Evolutionary conservation across 1,140 invertebrate genomes (phyloP).

Genomic region (Drosophila ogumai): DNA sequence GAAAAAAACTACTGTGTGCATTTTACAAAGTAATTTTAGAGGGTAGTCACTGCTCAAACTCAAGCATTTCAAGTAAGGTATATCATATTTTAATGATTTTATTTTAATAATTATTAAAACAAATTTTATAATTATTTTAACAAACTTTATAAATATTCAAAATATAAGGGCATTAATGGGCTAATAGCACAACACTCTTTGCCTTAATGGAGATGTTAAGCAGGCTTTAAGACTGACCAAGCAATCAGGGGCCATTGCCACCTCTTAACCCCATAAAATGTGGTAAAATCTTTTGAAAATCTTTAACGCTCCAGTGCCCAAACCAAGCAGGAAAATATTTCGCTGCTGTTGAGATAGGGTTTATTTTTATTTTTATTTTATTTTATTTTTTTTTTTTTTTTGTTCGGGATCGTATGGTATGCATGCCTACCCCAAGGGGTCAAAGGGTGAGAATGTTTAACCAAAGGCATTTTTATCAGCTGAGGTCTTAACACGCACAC

Average conservation of each 20-base stretch:
- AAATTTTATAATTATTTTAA: neutral
- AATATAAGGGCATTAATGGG: neutral
- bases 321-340: constrained; percentile 25
- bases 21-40: too few species aligned
- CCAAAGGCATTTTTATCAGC: constrained; percentile 79
- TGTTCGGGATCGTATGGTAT: constrained; percentile 28
- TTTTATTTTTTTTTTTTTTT: neutral
- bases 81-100: too few species aligned
- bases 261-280: constrained; percentile 41
- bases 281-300: constrained; percentile 41
- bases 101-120: too few species aligned
- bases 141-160: neutral
- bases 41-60: too few species aligned
- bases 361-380: neutral
- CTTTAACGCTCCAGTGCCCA: constrained; percentile 33
- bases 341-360: constrained; percentile 10
- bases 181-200: neutral
- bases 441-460: constrained; percentile 69
- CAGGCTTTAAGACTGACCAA: neutral
- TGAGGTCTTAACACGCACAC: constrained; percentile 79
- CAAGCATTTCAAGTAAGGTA: too few species aligned
- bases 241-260: constrained; percentile 28
- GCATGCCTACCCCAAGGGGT: constrained; percentile 51
- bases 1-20: too few species aligned
- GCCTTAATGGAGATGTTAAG: neutral